These are phyloP conservation scores for Chauna torquata DNA, from an alignment of 2,113 vertebrate genomes.

Conservation along the genomic window DNA sequence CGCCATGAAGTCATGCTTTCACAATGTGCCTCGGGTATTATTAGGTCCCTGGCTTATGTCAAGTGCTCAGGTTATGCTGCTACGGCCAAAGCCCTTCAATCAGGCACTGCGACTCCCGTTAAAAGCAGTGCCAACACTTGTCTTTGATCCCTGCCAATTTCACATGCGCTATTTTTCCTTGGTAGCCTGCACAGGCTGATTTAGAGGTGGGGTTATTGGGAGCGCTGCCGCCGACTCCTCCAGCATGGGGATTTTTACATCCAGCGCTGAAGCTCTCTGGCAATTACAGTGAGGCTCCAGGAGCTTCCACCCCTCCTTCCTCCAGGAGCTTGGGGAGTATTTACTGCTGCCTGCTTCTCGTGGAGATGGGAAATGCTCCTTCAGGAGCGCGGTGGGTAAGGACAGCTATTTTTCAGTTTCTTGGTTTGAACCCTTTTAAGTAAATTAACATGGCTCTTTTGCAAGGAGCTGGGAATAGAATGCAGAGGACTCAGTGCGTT, in stretches of 20 bases:
- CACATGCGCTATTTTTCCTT: not conserved
- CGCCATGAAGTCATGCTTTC: not conserved
- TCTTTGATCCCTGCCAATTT: not conserved
- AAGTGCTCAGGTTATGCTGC: not conserved
- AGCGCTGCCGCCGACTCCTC: rapidly evolving
- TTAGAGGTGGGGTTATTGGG: not conserved
- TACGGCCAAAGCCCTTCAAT: not conserved
- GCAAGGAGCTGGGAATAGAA: not conserved
- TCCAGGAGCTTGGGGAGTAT: not conserved
- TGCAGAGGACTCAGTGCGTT: rapidly evolving
- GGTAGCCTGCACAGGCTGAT: not conserved
- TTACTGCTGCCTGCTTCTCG: not conserved
- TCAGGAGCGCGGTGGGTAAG: not conserved
- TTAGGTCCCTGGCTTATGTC: not conserved
- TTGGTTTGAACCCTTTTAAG: not conserved
- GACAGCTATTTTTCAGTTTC: not conserved
- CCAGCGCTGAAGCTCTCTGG: not conserved
- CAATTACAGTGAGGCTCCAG: rapidly evolving
- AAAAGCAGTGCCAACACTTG: not conserved
- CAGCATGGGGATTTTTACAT: not conserved
- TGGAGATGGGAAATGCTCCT: not conserved
- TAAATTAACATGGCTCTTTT: not conserved
- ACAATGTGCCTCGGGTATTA: not conserved
- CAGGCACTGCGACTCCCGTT: not conserved
- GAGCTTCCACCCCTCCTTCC: not conserved